Conservation (phyloP, 2,797 vertebrate species). For the Sebastes kiyomatsui region DNA sequence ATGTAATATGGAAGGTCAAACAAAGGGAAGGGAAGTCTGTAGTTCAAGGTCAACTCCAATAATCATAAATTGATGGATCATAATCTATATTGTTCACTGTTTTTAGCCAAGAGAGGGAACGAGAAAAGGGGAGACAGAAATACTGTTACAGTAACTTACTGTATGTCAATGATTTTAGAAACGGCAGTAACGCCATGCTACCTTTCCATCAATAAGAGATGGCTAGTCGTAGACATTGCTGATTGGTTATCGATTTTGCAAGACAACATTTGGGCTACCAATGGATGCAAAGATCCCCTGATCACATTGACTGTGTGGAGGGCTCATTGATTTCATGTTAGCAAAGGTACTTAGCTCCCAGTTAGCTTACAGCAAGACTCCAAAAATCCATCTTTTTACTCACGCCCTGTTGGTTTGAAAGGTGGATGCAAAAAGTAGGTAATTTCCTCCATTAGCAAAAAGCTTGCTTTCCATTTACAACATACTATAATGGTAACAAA, state of each 20-base stretch:
- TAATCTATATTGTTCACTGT: not conserved
- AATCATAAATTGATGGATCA: not conserved
- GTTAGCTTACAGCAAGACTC: not conserved
- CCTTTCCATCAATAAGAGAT: not conserved
- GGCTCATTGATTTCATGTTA: conserved; percentile 19
- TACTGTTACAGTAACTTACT: not conserved
- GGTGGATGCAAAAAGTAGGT: not conserved
- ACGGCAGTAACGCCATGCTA: not conserved
- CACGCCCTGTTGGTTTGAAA: not conserved
- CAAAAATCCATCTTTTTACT: not conserved
- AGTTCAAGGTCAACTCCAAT: too few species aligned
- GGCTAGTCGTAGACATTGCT: not conserved
- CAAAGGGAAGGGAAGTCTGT: too few species aligned
- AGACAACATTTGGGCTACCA: not conserved
- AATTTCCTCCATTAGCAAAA: not conserved
- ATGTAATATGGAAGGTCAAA: not conserved
- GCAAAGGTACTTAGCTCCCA: not conserved
- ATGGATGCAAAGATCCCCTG: not conserved
- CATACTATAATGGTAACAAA: not conserved
- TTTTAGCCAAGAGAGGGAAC: not conserved
- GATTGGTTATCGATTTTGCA: conserved; percentile 27
- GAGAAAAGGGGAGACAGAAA: not conserved
- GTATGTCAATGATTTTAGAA: not conserved
- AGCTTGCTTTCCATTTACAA: not conserved
- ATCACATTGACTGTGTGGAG: not conserved